phyloP scores from a whole-genome alignment of 2,113 vertebrate genomes.

The Spea bombifrons region DNA sequence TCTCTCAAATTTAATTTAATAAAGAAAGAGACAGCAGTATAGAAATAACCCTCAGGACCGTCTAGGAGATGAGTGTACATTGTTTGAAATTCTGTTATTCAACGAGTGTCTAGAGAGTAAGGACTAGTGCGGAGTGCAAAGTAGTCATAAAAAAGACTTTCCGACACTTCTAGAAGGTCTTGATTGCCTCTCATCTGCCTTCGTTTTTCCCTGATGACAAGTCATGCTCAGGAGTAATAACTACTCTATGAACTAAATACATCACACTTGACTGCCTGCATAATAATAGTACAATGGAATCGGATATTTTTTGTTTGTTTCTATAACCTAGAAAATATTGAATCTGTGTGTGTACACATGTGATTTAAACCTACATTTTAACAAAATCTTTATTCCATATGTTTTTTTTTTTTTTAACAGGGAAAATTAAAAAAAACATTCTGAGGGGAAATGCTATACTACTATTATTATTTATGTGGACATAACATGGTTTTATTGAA shows the following conservation, averaged over 20 bases:
- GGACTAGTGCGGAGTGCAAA: conserved; percentile 18
- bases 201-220: conserved; percentile 60
- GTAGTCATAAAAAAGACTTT: conserved; percentile 41
- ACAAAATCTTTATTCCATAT: too few species aligned
- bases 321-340: too few species aligned
- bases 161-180: conserved; percentile 49
- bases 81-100: conserved; percentile 48
- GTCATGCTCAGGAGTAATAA: conserved; percentile 56
- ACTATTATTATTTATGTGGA: too few species aligned
- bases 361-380: too few species aligned
- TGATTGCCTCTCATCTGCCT: conserved; percentile 56
- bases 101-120: conserved; percentile 22
- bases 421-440: too few species aligned
- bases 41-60: conserved; percentile 35
- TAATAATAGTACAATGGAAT: conserved; percentile 29
- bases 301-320: background rate
- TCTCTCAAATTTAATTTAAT: conserved; percentile 17
- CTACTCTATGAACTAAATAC: conserved; percentile 51
- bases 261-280: conserved; percentile 56
- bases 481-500: too few species aligned
- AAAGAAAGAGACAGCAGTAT: conserved; percentile 26
- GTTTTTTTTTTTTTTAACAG: too few species aligned
- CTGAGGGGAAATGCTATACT: too few species aligned
- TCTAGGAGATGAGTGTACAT: conserved; percentile 42
- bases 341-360: too few species aligned